These are phyloP conservation scores for Nephotettix cincticeps DNA, from an alignment of 1,140 invertebrate genomes.

Conservation along the genomic window DNA sequence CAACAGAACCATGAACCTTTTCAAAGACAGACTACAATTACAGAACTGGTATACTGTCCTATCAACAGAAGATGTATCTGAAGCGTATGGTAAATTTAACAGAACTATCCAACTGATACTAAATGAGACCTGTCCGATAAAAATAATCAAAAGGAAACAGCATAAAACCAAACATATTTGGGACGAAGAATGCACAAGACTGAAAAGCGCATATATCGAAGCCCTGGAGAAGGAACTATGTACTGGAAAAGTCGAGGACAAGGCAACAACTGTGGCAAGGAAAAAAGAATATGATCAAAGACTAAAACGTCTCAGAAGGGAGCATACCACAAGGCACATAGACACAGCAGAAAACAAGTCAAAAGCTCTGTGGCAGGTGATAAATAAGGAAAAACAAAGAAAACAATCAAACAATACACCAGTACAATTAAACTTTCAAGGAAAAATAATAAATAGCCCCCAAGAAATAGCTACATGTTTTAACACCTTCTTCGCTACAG, in stretches of 20 bases:
- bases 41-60: background rate
- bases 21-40: background rate
- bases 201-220: background rate
- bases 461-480: too few species aligned
- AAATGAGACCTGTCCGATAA: constrained; percentile 8
- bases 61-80: too few species aligned
- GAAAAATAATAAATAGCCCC: too few species aligned
- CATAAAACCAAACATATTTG: constrained; percentile 1
- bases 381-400: background rate
- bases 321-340: background rate
- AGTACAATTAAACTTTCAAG: too few species aligned
- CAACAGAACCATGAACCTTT: too few species aligned
- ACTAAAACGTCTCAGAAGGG: too few species aligned
- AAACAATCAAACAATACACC: too few species aligned
- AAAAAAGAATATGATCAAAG: too few species aligned
- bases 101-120: constrained; percentile 4
- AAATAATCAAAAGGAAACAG: background rate
- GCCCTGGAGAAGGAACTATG: background rate
- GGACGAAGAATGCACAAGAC: background rate
- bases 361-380: background rate
- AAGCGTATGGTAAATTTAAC: background rate
- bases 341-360: background rate
- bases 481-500: too few species aligned
- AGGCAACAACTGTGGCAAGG: too few species aligned
- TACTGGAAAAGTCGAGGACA: background rate